A percentile compares a stretch with the other conserved stretches of the same genome.
These are phyloP conservation scores for Macroramphosus scolopax DNA, from an alignment of 2,797 vertebrate species.

Conservation along the genomic window DNA sequence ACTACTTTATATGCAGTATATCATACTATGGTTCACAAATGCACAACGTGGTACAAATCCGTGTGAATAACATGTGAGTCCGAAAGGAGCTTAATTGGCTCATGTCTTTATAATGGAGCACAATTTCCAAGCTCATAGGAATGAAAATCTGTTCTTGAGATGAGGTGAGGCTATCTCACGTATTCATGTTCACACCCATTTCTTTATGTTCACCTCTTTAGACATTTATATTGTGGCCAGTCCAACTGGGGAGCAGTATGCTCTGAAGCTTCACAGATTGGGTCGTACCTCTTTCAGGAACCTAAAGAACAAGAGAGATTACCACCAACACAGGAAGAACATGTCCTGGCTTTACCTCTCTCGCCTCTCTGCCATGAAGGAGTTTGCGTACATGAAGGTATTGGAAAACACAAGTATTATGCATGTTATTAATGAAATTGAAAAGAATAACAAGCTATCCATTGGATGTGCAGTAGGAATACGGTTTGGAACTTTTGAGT, in stretches of 20 bases:
- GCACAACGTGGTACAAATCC: no score
- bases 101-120: no score
- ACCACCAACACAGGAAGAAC: conserved; percentile 91
- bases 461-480: not conserved
- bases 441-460: not conserved
- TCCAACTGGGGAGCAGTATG: conserved; percentile 85
- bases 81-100: no score
- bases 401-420: not conserved
- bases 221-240: conserved; percentile 97
- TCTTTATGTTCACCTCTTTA: conserved; percentile 49
- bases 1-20: no score
- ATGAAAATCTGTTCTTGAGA: no score
- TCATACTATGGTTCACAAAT: no score
- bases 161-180: not conserved
- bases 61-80: no score
- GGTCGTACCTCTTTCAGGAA: conserved; percentile 95
- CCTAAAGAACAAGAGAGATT: conserved; percentile 97
- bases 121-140: no score
- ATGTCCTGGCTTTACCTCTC: conserved; percentile 98
- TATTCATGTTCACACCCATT: not conserved
- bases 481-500: not conserved
- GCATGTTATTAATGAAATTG: no score
- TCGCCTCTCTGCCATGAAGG: conserved; percentile 94
- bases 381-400: conserved; percentile 99
- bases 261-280: conserved; percentile 91